Percentiles rank a stretch among this genome's conserved stretches.
phyloP scores from a whole-genome alignment of 2,113 vertebrate species.

The Anser cygnoides region DNA sequence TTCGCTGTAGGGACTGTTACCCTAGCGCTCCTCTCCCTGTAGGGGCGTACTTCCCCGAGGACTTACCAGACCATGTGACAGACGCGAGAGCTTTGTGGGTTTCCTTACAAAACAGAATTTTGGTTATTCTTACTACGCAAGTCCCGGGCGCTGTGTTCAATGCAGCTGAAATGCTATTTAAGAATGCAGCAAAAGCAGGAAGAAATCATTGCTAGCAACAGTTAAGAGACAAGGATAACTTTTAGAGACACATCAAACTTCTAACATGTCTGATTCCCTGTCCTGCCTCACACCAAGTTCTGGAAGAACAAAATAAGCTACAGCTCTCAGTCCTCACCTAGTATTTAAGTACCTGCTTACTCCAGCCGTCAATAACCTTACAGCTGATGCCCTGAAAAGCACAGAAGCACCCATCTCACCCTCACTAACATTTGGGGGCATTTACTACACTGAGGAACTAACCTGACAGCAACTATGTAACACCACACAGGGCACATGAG shows the following conservation, averaged over 20 bases:
- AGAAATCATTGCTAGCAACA: not conserved
- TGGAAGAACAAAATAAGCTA: not conserved
- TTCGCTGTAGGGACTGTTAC: not conserved
- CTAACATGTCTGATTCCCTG: not conserved
- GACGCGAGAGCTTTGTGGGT: not conserved
- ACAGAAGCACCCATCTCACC: not conserved
- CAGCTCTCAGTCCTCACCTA: not conserved
- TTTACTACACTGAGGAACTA: not conserved
- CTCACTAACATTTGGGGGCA: not conserved
- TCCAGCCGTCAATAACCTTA: not conserved
- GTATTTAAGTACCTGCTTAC: not conserved
- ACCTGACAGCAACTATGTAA: not conserved
- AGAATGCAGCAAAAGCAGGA: not conserved
- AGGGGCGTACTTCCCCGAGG: not conserved
- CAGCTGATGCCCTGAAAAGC: not conserved
- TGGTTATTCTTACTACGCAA: not conserved
- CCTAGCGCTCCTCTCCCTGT: conserved; percentile 4
- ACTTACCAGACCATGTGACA: not conserved
- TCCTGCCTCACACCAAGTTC: not conserved
- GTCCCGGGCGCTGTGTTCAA: not conserved
- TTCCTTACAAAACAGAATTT: not conserved
- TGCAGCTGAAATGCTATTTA: not conserved
- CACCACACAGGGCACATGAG: accelerated
- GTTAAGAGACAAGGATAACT: not conserved
- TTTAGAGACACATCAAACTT: not conserved